phyloP scores from a whole-genome alignment of 2,113 vertebrate genomes.

The Hippocampus zosterae region DNA sequence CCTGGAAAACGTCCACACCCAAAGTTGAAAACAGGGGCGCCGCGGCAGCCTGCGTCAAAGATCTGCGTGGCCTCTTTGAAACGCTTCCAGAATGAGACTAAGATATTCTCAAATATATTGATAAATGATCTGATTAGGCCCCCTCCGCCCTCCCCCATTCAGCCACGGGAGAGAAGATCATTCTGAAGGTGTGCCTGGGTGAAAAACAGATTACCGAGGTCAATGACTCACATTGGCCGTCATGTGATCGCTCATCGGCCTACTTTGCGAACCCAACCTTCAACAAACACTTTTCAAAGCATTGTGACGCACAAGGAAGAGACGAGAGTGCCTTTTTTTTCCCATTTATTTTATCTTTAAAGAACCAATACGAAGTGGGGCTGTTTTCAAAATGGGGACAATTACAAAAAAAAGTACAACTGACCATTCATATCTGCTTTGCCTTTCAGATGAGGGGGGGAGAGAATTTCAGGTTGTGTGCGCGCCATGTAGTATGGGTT shows the following conservation, averaged over 20 bases:
- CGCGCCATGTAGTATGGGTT: background rate
- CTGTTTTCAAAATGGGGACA: constrained; percentile 73
- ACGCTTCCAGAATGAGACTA: too few species aligned
- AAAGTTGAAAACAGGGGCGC: background rate
- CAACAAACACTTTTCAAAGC: background rate
- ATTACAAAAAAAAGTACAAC: constrained; percentile 50
- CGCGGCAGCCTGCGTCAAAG: too few species aligned
- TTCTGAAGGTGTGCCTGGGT: too few species aligned
- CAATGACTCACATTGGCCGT: background rate
- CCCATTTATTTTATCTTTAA: constrained; percentile 71
- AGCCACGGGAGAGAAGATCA: too few species aligned
- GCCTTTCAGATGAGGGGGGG: constrained; percentile 55
- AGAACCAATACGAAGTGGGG: constrained; percentile 76
- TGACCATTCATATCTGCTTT: constrained; percentile 59
- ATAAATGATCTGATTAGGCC: too few species aligned
- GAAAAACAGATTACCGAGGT: background rate
- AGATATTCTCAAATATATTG: too few species aligned
- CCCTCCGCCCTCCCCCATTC: too few species aligned
- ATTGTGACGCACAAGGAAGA: constrained; percentile 1
- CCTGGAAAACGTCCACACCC: background rate
- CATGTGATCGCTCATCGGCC: background rate
- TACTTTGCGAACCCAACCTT: background rate
- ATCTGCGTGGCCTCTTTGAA: too few species aligned
- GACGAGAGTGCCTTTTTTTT: constrained; percentile 57
- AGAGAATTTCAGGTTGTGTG: constrained; percentile 48